Evolutionary conservation across 2,797 vertebrate species (phyloP).

Genomic region (Malacoraja senta): DNA sequence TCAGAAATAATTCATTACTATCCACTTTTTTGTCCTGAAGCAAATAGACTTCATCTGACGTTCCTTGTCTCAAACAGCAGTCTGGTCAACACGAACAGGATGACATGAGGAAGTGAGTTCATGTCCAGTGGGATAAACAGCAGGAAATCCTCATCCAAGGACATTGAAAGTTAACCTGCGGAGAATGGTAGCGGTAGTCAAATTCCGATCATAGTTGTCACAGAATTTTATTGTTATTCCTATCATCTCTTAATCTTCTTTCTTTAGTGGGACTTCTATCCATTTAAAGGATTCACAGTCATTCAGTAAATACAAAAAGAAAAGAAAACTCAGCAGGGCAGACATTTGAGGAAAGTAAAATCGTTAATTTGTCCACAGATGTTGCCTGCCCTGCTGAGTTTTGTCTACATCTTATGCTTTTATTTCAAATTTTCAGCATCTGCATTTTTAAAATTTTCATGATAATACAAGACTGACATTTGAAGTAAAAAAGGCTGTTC

Average conservation of each 20-base stretch:
- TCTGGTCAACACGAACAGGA: slow-evolving; percentile 16
- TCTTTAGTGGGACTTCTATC: background rate
- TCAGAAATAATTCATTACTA: background rate
- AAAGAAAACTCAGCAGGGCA: too few relatives aligned
- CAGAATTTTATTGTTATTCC: background rate
- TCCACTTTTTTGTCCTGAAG: background rate
- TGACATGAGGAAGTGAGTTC: slow-evolving; percentile 31
- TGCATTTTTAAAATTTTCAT: too few relatives aligned
- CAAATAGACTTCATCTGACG: background rate
- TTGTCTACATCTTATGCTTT: too few relatives aligned
- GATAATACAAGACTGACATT: too few relatives aligned
- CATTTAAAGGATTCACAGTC: background rate
- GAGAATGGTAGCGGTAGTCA: background rate
- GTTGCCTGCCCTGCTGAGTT: too few relatives aligned
- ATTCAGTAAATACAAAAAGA: too few relatives aligned
- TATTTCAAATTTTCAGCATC: too few relatives aligned
- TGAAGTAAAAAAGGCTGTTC: too few relatives aligned
- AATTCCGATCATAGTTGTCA: background rate
- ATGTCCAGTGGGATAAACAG: slow-evolving; percentile 17
- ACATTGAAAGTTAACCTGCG: slow-evolving; percentile 4
- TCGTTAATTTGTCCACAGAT: too few relatives aligned
- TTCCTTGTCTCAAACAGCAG: background rate
- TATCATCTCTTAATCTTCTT: background rate
- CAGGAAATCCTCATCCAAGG: slow-evolving; percentile 32
- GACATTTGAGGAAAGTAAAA: too few relatives aligned